Evolutionary conservation across 2,888 invertebrate species (phyloP), one percentile per base, ranked within the genome.

Genomic region (Eupithecia vulgata): DNA sequence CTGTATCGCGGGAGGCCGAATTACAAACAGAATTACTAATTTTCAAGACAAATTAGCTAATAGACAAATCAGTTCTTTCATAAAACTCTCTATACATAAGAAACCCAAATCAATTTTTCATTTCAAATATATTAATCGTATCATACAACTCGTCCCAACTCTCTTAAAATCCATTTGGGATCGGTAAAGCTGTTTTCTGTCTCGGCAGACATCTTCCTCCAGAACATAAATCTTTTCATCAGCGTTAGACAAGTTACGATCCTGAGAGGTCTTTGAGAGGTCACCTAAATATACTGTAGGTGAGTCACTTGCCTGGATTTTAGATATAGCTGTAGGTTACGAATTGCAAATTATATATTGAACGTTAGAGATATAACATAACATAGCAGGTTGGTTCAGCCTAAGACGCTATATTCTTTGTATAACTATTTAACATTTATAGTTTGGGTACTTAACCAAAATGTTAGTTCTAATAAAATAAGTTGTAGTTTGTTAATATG

Each of bases 211-310:
- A 59, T 72, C 52, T 70, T 42, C 61, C 65, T 65, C 62, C 57
- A 59, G 67, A 64, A 4, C 72, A 75, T 75, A 48, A 72, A 75
- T 75, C 72, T 67, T 65, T 62, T 69, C 66, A 68, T 66, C 62
- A 69, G 57, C 68, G 66, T 68, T 66, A 68, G 71, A n/a, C 61
- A 57, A 40, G 37, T 70, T 70, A 73, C 73, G 57, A 71, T 64
- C 67, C 67, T 21, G 66, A 67, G 64, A 71, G 71, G 67, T 71
- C 64, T 69, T 52, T 25, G 65, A 72, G 71, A 76, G 72, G 74
- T 68, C 76, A 70, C 10, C 68, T 68, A 71, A 30, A 71, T 45
- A 68, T 70, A 70, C 35, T 62, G 52, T 34, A 12, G 5, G 52
- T 72, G 70, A 68, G 12, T 71, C 71, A 71, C 48, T 65, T 68